Base-by-base conservation (phyloP, 2,797 vertebrate genomes). In the Vultur gryphus region DNA sequence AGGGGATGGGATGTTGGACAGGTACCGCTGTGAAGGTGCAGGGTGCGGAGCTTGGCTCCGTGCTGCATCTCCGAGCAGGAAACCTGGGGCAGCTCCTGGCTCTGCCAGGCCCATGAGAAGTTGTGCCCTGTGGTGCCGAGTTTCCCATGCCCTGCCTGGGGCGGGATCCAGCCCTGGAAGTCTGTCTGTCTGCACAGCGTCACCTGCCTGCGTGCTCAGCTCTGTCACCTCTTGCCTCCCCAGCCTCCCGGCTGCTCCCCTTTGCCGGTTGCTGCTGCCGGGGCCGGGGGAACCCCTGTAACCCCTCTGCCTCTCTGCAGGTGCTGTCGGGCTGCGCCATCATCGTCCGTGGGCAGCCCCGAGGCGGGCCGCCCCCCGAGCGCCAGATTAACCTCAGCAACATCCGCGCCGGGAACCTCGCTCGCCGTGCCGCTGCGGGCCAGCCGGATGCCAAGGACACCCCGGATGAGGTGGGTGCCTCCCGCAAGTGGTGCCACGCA, bases 311-410 rank as follows among this genome's bases (percentile, higher is more conserved):
- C n/a, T 39, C 33, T 8, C 67, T 5, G 2, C 97, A 99, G 99
- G 99, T 99, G 69, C 98, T 99, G 76, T 99, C 99, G 2, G 99
- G 99, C 76, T 99, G 99, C 46, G 99, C 99, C 87, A 99, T 99
- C 98, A 99, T 99, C 64, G 99, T 99, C 29, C 98, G 99, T 19
- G 99, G 99, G 21, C 99, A 99, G 96, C 99, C 99, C 54, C 98
- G 99, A 16, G 99, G 99, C 0, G 99, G 99, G 2, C 99, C 99
- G 0, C 99, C 99, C 39, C 99, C 99, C 0, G 99, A 99, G 94
- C 98, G 99, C 21, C 99, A 99, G 98, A 99, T 99, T 97, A 99
- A 99, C 97, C 99, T 99, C 67, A 99, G 99, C 97, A 99, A 99
- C 96, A 99, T 99, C 93, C 99, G 99, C 1, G 98, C 99, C 0